phyloP scores from a whole-genome alignment of 2,113 vertebrate genomes.

The Phalacrocorax carbo region DNA sequence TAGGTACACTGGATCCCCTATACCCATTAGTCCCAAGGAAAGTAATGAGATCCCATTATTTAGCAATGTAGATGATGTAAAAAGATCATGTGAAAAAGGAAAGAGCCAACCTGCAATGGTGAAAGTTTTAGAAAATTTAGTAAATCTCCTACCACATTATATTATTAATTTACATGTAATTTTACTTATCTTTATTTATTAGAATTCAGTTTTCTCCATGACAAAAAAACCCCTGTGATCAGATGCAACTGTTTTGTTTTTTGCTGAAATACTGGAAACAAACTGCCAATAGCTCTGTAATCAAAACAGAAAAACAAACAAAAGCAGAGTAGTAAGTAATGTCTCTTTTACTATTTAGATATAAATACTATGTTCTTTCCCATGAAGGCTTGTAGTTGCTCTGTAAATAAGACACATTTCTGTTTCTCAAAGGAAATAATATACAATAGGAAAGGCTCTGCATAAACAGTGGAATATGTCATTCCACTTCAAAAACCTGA shows the following conservation, averaged over 20 bases:
- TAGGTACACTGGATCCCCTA: background rate
- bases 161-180: background rate
- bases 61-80: background rate
- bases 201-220: background rate
- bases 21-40: background rate
- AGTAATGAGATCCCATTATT: background rate
- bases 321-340: slow-evolving; percentile 42
- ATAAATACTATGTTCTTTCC: slow-evolving; percentile 29
- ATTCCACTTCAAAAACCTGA: slow-evolving; percentile 20
- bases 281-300: slow-evolving; percentile 43
- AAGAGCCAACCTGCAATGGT: background rate
- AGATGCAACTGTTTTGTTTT: background rate
- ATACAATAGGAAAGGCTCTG: slow-evolving; percentile 13
- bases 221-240: slow-evolving; percentile 2
- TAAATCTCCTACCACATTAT: background rate
- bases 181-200: background rate
- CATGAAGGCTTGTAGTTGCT: slow-evolving; percentile 13
- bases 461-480: background rate
- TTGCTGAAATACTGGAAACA: slow-evolving; percentile 16
- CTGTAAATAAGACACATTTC: slow-evolving; percentile 31
- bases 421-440: slow-evolving; percentile 18
- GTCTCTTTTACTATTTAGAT: slow-evolving; percentile 38
- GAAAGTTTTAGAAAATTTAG: background rate
- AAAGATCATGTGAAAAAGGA: background rate
- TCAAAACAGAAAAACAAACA: slow-evolving; percentile 44